A percentile compares a stretch with the other conserved stretches of the same genome.
phyloP scores from a whole-genome alignment of 2,113 vertebrate species.

The Sterna hirundo region DNA sequence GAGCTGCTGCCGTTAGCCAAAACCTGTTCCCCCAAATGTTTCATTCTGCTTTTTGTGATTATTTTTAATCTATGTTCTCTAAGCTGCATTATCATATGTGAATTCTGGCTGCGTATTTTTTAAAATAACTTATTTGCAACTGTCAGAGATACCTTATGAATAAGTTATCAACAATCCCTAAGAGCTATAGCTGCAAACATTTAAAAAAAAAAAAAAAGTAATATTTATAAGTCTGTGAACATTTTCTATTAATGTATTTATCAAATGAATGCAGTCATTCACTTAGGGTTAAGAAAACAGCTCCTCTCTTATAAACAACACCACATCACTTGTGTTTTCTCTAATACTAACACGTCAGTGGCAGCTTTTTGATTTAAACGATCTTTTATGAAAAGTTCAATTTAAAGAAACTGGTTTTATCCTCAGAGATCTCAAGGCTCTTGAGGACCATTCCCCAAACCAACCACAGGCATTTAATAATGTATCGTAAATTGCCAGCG shows the following conservation, averaged over 20 bases:
- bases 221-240: slow-evolving; percentile 20
- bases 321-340: neutral
- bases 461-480: neutral
- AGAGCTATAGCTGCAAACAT: slow-evolving; percentile 9
- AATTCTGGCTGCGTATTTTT: neutral
- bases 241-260: slow-evolving; percentile 36
- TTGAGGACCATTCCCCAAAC: neutral
- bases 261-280: neutral
- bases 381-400: neutral
- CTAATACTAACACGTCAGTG: neutral
- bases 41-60: slow-evolving; percentile 24
- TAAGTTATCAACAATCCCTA: slow-evolving; percentile 12
- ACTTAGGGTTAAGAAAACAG: neutral
- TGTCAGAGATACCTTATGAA: slow-evolving; percentile 33
- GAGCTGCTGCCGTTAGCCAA: slow-evolving; percentile 17
- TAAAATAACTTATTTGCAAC: slow-evolving; percentile 22
- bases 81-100: slow-evolving; percentile 7
- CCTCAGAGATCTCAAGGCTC: neutral
- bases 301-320: neutral
- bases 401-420: neutral
- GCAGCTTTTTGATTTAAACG: slow-evolving; percentile 10
- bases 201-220: rapidly evolving
- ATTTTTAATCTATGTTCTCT: slow-evolving; percentile 45
- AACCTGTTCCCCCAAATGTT: slow-evolving; percentile 26
- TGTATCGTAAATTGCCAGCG: neutral